A percentile compares a stretch with the other conserved stretches of the same genome.
phyloP scores from a whole-genome alignment of 37 sponge, comb jelly and placozoan genomes.

The Mnemiopsis leidyi region DNA sequence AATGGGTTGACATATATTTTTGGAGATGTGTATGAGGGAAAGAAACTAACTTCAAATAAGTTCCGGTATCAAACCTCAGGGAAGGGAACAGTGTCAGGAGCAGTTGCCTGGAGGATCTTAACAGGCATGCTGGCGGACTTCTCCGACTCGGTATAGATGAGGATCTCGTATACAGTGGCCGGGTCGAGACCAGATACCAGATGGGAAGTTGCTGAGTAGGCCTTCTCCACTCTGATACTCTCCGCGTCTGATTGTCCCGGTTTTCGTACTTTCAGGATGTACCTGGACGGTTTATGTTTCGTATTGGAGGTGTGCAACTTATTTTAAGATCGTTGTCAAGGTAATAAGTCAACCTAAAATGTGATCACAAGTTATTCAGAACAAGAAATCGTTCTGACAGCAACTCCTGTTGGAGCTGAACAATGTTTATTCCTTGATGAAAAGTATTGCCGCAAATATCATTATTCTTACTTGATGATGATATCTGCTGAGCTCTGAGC shows the following conservation, averaged over 20 bases:
- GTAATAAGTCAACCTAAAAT: too few species aligned
- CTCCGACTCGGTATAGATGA: neutral
- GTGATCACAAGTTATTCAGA: too few species aligned
- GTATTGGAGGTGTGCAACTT: too few species aligned
- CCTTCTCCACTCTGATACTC: neutral
- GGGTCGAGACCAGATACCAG: neutral
- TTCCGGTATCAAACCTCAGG: too few species aligned
- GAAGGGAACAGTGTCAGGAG: neutral
- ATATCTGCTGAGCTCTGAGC: neutral
- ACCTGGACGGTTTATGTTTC: neutral
- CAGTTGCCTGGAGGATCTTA: neutral
- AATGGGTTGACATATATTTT: too few species aligned
- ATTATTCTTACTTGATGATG: neutral
- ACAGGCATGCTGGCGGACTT: neutral
- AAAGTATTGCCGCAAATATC: too few species aligned
- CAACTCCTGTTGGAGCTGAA: too few species aligned
- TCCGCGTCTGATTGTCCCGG: neutral
- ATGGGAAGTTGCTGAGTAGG: neutral
- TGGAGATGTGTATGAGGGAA: too few species aligned
- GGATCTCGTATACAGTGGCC: neutral
- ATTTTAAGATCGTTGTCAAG: too few species aligned
- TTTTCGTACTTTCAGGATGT: constrained; percentile 9
- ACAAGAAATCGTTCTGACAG: too few species aligned
- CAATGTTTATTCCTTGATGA: too few species aligned
- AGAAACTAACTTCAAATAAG: too few species aligned